Percentiles rank a stretch among this genome's conserved stretches.
phyloP scores from a whole-genome alignment of 92 coral and sea anemone genomes.

The Epizoanthus stellaris region DNA sequence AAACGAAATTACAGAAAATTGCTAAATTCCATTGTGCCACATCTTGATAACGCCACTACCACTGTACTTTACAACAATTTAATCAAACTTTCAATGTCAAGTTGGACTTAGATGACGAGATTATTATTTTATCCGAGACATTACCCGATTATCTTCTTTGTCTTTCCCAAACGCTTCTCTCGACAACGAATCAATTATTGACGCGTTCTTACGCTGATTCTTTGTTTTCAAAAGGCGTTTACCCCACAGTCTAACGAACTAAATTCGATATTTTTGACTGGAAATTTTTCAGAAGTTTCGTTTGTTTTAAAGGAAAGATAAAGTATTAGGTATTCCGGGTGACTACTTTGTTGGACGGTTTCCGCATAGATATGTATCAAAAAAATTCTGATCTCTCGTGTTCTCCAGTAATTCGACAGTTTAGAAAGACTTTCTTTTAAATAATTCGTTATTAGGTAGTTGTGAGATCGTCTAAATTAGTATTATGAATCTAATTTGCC shows the following conservation, averaged over 20 bases:
- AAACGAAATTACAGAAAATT: neutral
- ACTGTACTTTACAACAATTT: no score
- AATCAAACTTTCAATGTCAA: neutral
- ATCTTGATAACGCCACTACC: neutral
- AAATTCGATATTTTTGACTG: constrained; percentile 1
- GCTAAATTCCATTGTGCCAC: no score
- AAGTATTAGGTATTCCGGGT: neutral
- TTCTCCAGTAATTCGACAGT: neutral
- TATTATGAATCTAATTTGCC: neutral
- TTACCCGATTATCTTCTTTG: constrained; percentile 1
- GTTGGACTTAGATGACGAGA: neutral
- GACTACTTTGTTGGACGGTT: no score
- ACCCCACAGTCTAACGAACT: neutral
- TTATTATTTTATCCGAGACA: neutral
- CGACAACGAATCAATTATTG: constrained; percentile 28
- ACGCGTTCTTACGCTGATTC: constrained; percentile 4
- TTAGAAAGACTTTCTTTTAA: neutral
- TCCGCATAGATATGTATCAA: no score
- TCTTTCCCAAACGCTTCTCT: constrained; percentile 5
- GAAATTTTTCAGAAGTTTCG: neutral
- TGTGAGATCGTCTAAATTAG: neutral
- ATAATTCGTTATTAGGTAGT: neutral
- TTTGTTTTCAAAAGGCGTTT: constrained; percentile 43
- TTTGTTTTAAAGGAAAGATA: neutral
- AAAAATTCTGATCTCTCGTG: no score